A percentile compares a stretch with the other conserved stretches of the same genome.
Evolutionary conservation across 2,113 vertebrate species (phyloP).

Genomic region (Pyrgilauda ruficollis): DNA sequence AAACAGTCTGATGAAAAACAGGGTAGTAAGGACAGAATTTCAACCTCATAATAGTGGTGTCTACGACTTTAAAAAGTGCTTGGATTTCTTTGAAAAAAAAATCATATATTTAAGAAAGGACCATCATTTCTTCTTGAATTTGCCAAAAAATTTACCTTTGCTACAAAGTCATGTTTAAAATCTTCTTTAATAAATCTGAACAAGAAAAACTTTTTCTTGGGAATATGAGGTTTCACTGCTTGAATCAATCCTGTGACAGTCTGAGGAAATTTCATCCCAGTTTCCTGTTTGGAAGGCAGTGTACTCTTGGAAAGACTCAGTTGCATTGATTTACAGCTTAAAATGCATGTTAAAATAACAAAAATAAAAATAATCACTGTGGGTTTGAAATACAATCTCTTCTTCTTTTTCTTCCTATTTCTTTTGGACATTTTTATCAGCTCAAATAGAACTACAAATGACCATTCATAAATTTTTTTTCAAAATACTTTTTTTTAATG

Average conservation of each 20-base stretch:
- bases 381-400: neutral
- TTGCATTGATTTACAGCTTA: neutral
- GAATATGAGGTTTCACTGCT: neutral
- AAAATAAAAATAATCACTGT: neutral
- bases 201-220: neutral
- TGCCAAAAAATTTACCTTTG: neutral
- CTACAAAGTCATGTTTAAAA: neutral
- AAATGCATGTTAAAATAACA: neutral
- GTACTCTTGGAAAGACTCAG: neutral
- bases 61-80: neutral
- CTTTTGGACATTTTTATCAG: neutral
- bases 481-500: neutral
- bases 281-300: neutral
- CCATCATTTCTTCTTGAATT: neutral
- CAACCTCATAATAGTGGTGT: neutral
- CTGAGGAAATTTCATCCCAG: neutral
- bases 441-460: neutral
- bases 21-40: neutral
- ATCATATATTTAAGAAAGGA: neutral
- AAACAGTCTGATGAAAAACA: neutral
- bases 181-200: neutral
- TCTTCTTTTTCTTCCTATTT: neutral
- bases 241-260: neutral
- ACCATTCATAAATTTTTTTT: neutral
- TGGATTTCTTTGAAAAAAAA: neutral